Percentiles rank a stretch among this genome's conserved stretches.
Conservation (phyloP, 1,140 invertebrate species). For the Galleria mellonella region DNA sequence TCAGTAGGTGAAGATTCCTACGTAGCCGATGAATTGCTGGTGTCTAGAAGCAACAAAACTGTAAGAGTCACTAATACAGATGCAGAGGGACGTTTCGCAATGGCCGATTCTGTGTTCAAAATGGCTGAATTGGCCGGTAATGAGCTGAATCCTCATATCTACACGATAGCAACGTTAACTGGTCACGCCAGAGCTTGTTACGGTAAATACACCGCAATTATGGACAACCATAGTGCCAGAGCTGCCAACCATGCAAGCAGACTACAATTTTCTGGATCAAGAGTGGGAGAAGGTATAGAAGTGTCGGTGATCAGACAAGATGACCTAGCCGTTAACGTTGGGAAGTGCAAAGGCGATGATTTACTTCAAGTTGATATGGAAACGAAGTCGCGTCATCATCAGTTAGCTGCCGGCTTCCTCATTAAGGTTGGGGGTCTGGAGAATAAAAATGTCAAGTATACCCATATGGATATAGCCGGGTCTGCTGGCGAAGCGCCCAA, state of each 20-base stretch:
- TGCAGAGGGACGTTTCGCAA: constrained; percentile 95
- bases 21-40: constrained; percentile 93
- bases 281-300: constrained; percentile 92
- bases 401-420: constrained; percentile 91
- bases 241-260: constrained; percentile 59
- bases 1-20: constrained; percentile 93
- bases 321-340: constrained; percentile 87
- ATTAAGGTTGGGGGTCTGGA: constrained; percentile 91
- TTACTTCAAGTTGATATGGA: constrained; percentile 80
- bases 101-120: constrained; percentile 93
- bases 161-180: constrained; percentile 96
- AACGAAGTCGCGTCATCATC: constrained; percentile 44
- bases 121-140: constrained; percentile 70
- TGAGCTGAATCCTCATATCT: constrained; percentile 87
- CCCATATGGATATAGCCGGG: constrained; percentile 92
- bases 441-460: constrained; percentile 89
- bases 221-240: constrained; percentile 94
- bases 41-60: constrained; percentile 88
- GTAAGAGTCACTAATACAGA: constrained; percentile 95
- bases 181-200: constrained; percentile 88
- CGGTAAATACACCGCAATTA: constrained; percentile 87
- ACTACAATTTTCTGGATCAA: constrained; percentile 47
- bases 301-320: constrained; percentile 89
- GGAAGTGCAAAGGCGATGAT: constrained; percentile 90
- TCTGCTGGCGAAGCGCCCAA: constrained; percentile 86